Conservation (phyloP, 2,113 vertebrate species). For the Python bivittatus region DNA sequence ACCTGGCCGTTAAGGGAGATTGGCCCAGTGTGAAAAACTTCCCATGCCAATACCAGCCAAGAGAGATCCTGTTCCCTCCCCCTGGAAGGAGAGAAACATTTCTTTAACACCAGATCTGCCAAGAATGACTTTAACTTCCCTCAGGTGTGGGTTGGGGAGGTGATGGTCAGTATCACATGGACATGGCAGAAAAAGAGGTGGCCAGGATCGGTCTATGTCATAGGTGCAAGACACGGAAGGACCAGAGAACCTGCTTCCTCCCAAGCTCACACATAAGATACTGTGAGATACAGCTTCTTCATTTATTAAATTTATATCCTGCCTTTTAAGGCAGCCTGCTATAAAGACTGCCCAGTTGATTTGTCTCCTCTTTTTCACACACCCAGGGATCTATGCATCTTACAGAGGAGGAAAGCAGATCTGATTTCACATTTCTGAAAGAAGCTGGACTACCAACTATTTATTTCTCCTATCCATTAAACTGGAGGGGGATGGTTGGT, state of each 20-base stretch:
- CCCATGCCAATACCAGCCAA: background rate
- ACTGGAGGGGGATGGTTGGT: background rate
- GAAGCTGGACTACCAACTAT: background rate
- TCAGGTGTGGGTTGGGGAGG: background rate
- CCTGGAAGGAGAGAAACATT: background rate
- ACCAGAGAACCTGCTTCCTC: background rate
- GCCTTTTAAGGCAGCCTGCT: background rate
- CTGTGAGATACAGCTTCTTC: background rate
- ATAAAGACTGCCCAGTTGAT: background rate
- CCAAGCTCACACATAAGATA: background rate
- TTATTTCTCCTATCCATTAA: background rate
- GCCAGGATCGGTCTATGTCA: background rate
- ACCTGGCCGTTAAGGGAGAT: background rate
- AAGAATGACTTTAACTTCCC: background rate
- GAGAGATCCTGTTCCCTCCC: background rate
- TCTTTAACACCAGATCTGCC: background rate
- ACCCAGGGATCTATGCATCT: background rate
- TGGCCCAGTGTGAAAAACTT: background rate
- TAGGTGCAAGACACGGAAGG: background rate
- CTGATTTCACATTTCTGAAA: background rate
- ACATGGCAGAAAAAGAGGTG: background rate
- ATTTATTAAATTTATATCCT: background rate
- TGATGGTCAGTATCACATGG: background rate
- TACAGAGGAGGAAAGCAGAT: background rate
- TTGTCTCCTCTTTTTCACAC: background rate